A percentile compares a stretch with the other conserved stretches of the same genome.
phyloP scores from a whole-genome alignment of 2,797 vertebrate species.

The Labroides dimidiatus region DNA sequence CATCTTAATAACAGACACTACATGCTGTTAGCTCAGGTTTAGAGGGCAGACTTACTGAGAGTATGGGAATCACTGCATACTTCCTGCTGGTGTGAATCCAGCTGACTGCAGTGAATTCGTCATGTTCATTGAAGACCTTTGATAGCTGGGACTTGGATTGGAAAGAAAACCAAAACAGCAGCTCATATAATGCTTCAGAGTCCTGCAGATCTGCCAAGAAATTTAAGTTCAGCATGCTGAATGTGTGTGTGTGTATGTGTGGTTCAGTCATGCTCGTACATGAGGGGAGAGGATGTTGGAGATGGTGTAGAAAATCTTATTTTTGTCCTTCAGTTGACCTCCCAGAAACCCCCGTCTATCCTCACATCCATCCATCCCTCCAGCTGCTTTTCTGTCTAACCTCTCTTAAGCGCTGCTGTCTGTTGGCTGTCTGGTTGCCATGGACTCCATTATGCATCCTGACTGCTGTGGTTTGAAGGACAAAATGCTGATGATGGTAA shows the following conservation, averaged over 20 bases:
- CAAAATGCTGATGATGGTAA: slow-evolving; percentile 67
- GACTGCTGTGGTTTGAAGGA: slow-evolving; percentile 78
- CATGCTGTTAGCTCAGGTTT: slow-evolving; percentile 52
- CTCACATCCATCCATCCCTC: slow-evolving; percentile 50
- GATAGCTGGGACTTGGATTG: slow-evolving; percentile 47
- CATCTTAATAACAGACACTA: slow-evolving; percentile 43
- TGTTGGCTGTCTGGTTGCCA: slow-evolving; percentile 74
- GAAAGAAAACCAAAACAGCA: slow-evolving; percentile 46
- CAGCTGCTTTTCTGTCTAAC: slow-evolving; percentile 16
- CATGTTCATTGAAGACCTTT: slow-evolving; percentile 53
- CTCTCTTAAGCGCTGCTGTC: slow-evolving; percentile 55
- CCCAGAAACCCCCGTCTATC: slow-evolving; percentile 35
- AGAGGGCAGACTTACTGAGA: slow-evolving; percentile 33
- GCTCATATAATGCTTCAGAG: slow-evolving; percentile 41
- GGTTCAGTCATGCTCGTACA: slow-evolving; percentile 19
- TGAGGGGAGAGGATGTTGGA: slow-evolving; percentile 22
- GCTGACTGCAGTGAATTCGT: slow-evolving; percentile 35
- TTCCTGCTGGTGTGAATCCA: slow-evolving; percentile 43
- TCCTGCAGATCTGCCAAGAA: slow-evolving; percentile 53
- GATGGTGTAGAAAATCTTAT: slow-evolving; percentile 29
- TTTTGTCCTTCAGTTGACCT: slow-evolving; percentile 47
- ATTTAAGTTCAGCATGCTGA: slow-evolving; percentile 30
- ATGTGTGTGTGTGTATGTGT: slow-evolving; percentile 1
- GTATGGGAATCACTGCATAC: slow-evolving; percentile 24
- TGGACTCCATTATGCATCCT: slow-evolving; percentile 80